These are phyloP conservation scores for Odocoileus hemionus DNA, from an alignment of 2,113 vertebrate genomes.

Conservation along the genomic window DNA sequence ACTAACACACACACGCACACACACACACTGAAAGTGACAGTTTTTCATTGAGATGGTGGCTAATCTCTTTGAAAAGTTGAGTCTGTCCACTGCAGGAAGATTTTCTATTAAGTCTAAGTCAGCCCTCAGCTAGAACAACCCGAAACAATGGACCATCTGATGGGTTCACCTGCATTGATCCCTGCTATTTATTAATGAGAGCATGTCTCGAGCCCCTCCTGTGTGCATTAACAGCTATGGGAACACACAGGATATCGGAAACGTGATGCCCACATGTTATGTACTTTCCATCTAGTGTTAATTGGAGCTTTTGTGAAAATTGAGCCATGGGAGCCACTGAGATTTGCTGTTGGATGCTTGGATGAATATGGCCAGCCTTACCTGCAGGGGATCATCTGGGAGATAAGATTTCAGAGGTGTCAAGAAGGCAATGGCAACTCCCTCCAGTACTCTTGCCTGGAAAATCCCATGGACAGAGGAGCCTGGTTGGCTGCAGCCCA, in stretches of 20 bases:
- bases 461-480: too few species aligned
- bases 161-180: not conserved
- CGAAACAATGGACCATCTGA: not conserved
- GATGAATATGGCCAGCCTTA: not conserved
- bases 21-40: not conserved
- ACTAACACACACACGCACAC: not conserved
- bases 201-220: not conserved
- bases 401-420: not conserved
- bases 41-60: not conserved
- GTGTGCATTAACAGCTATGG: not conserved
- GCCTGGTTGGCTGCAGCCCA: too few species aligned
- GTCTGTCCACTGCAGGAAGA: not conserved
- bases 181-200: not conserved
- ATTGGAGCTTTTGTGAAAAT: not conserved
- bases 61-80: not conserved
- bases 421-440: not conserved
- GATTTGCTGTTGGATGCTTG: not conserved
- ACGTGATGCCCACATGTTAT: not conserved
- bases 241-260: not conserved
- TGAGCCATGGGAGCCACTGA: not conserved
- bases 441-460: too few species aligned
- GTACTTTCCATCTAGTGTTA: not conserved
- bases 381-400: not conserved
- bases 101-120: conserved; percentile 16
- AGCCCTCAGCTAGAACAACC: not conserved